phyloP scores from a whole-genome alignment of 2,888 invertebrate species.

The Trisateles emortualis region DNA sequence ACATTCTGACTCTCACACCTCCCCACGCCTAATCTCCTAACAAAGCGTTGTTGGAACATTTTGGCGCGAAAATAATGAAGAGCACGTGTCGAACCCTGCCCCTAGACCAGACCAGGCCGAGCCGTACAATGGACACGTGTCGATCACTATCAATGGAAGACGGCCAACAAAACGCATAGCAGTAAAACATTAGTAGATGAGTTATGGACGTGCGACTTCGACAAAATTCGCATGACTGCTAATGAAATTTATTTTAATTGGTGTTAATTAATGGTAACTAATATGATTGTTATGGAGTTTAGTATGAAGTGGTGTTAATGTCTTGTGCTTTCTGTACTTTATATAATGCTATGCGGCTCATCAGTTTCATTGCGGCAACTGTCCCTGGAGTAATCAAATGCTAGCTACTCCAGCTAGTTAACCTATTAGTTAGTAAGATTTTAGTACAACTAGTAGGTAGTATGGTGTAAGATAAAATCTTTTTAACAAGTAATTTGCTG shows the following conservation, averaged over 20 bases:
- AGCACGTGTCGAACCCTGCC: conserved; percentile 71
- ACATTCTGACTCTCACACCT: conserved; percentile 52
- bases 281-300: background rate
- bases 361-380: no score
- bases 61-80: conserved; percentile 86
- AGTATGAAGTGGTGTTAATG: background rate
- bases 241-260: conserved; percentile 10
- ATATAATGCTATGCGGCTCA: no score
- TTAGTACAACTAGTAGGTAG: no score
- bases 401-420: no score
- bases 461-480: no score
- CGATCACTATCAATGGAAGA: conserved; percentile 76
- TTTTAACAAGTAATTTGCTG: no score
- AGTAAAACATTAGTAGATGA: conserved; percentile 59
- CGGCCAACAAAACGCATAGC: conserved; percentile 66
- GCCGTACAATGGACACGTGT: conserved; percentile 71
- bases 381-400: no score
- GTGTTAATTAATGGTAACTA: conserved; percentile 3
- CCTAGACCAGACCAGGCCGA: conserved; percentile 45
- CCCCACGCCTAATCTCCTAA: conserved; percentile 83
- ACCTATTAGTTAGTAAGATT: no score
- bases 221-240: conserved; percentile 40
- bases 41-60: conserved; percentile 85
- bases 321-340: no score
- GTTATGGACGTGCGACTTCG: conserved; percentile 46